phyloP scores from a whole-genome alignment of 2,113 vertebrate species.

The Cynoglossus semilaevis region DNA sequence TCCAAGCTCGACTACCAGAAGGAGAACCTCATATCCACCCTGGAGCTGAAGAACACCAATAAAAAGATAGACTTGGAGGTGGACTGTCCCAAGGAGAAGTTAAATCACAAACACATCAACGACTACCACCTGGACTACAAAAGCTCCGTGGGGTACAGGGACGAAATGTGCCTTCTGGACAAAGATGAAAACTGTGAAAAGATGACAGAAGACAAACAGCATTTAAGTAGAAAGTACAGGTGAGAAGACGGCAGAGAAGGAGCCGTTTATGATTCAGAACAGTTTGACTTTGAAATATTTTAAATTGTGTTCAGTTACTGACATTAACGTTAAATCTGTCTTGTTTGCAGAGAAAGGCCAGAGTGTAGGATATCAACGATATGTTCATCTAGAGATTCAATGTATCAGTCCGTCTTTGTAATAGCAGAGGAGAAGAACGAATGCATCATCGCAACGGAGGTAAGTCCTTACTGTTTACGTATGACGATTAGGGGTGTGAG shows the following conservation, averaged over 20 bases:
- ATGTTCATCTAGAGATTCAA: constrained; percentile 90
- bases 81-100: constrained; percentile 87
- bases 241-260: constrained; percentile 57
- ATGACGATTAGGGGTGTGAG: too few species aligned
- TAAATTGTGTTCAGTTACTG: background rate
- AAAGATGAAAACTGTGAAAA: constrained; percentile 94
- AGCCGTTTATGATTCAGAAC: background rate
- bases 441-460: constrained; percentile 98
- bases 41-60: constrained; percentile 95
- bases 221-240: constrained; percentile 87
- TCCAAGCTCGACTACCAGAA: constrained; percentile 86
- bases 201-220: constrained; percentile 86
- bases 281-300: background rate
- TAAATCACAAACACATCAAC: constrained; percentile 93
- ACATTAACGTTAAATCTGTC: constrained; percentile 7
- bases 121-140: constrained; percentile 90
- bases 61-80: constrained; percentile 90
- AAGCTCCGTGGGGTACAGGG: constrained; percentile 84
- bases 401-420: constrained; percentile 96
- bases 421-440: constrained; percentile 94
- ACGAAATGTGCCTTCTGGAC: constrained; percentile 78
- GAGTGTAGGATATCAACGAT: constrained; percentile 98
- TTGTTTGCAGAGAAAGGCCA: constrained; percentile 85
- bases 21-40: constrained; percentile 87
- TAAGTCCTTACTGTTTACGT: constrained; percentile 55